Base-by-base conservation (phyloP, 2,113 vertebrate species). In the Motacilla alba region DNA sequence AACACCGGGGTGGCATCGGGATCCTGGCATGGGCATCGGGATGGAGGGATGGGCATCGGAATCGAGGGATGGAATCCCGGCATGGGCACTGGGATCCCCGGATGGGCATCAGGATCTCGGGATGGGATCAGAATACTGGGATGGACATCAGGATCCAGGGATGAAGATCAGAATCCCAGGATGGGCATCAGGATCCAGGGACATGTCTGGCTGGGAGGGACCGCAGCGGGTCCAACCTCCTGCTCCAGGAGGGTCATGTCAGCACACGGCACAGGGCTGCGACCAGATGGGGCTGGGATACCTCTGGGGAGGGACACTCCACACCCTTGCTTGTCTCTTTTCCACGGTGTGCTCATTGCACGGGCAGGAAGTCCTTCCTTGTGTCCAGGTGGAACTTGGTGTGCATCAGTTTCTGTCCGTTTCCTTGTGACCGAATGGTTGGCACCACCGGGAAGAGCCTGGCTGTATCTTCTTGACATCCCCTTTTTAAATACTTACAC, bases 81-180 rank as follows among this genome's bases (percentile, higher is more conserved):
- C 14, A 22, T 39, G 49, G 20, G 5, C 37, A 28, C 9, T 4
- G 6, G 24, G 7, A 27, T 28, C 14, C 6, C 2, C 7, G 28
- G 21, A 33, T 72, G 67, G 7, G 10, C 8, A n/a, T 20, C 6
- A 0, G 8, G 11, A 33, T n/a, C 4, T 1, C 0, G 10, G 53
- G 6, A 35, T 59, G 33, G 11, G 7, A 13, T 46, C 10, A 3
- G 49, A 9, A 33, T 35, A 0, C 3, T 0, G 3, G 28, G 10
- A 33, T 63, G 14, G 26, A 14, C 8, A 39, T 26, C 9, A 1
- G n/a, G 3, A 11, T 39, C 9, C 0, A 0, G 21, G 20, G 20
- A 44, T n/a, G 27, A 7, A 39, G 3, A 31, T 21, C 28, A 7
- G 39, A 3, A 64, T 27, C 24, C 1, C 0, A 6, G 35, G 22